Evolutionary conservation across 2,888 invertebrate species (phyloP), one percentile per base, ranked within the genome.

Genomic region (Agrilus cyanescens): DNA sequence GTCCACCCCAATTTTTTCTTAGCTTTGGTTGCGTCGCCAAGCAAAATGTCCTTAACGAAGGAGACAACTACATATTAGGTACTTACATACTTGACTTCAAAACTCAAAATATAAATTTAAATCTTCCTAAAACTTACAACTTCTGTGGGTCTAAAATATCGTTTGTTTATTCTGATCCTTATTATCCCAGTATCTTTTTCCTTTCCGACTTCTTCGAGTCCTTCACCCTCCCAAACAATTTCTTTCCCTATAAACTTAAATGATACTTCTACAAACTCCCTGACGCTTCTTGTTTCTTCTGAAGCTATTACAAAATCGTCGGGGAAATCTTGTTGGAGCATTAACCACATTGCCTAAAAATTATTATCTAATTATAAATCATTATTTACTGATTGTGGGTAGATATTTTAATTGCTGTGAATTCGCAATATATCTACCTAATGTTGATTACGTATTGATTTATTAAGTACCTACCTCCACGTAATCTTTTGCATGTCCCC

Each of bases 261-360:
- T 1, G 95, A 79, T 13, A 76, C 77, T 65, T 91, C 91, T 0
- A 97, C 91, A 70, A 98, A 98, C 67, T 96, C 91, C 10, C 88
- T 73, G 0, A 98, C 96, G 62, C 89, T 94, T 68, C 93, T 93
- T 7, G 84, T 78, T 63, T 91, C 87, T 1, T 94, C 95, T 0
- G 94, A 95, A 4, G 97, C 93, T 53, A 98, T 91, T 6, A 98
- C 96, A 71, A 85, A 96, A 69, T 98, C 97, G 40, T 94, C 86
- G 0, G 97, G 86, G 30, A 70, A 67, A 0, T 89, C 80, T 58
- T 85, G 84, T 63, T 98, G 98, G n/a, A 98, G 74, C 90, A 98
- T 98, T 63, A 93, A 70, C 96, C 96, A 98, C 98, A 98, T 98
- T 1, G 95, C 97, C 41, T 44, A 33, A 25, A 25, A 25, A 4